A percentile compares a stretch with the other conserved stretches of the same genome.
Evolutionary conservation across 2,113 vertebrate genomes (phyloP).

Genomic region (Ploceus nigricollis): DNA sequence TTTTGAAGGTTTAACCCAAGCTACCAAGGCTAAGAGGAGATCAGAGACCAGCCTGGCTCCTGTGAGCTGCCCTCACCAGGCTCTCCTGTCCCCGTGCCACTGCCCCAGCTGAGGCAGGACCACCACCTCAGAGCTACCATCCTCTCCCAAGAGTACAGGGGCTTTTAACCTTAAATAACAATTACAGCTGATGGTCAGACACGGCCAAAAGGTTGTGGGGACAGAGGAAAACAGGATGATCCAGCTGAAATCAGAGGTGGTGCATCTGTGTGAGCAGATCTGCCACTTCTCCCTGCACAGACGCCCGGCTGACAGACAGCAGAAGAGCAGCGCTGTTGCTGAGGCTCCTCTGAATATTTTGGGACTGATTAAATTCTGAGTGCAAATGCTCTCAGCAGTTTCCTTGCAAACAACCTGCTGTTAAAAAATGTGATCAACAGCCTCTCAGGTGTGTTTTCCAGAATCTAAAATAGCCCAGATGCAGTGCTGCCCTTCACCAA

Average conservation of each 20-base stretch:
- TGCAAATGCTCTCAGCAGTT: slow-evolving; percentile 27
- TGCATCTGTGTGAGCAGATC: neutral
- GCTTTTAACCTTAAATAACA: neutral
- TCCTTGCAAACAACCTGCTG: slow-evolving; percentile 40
- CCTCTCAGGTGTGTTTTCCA: slow-evolving; percentile 33
- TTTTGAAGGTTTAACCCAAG: neutral
- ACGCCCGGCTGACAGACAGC: neutral
- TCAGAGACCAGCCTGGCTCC: neutral
- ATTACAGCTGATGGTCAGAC: neutral
- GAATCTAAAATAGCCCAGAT: slow-evolving; percentile 14
- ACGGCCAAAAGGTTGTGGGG: neutral
- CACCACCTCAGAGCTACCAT: neutral
- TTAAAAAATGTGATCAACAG: slow-evolving; percentile 42
- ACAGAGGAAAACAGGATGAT: neutral
- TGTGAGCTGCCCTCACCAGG: neutral
- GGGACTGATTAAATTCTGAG: slow-evolving; percentile 32
- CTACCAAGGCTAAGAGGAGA: neutral
- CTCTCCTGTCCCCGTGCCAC: neutral
- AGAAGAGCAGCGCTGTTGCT: neutral
- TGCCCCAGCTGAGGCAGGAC: neutral
- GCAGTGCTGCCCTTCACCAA: neutral
- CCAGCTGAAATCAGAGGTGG: neutral
- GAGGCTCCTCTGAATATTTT: slow-evolving; percentile 41
- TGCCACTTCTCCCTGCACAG: neutral
- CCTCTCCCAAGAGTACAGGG: neutral